Evolutionary conservation across 2,113 vertebrate genomes (phyloP), one percentile per base, ranked within the genome.

Genomic region (Pseudorectes ferrugineus): DNA sequence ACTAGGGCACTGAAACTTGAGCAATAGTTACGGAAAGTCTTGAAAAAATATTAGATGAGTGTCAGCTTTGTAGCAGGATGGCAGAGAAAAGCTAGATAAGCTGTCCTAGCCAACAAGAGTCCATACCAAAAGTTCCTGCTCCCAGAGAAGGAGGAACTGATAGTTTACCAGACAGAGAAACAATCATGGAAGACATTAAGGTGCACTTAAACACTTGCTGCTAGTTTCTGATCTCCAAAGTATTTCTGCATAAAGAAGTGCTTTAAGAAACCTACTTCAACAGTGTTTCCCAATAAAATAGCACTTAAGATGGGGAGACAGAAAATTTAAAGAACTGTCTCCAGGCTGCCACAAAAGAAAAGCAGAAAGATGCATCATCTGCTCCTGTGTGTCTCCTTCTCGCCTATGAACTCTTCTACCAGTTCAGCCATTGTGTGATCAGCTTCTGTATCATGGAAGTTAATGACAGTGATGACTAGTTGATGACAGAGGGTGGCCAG

Each of bases 361-460:
- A 65, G 31, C 21, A 63, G 38, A 57, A 75, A 57, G 20, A 31
- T 4, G 14, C 4, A 12, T 6, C 36, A n/a, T 6, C 51, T 33
- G 22, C 36, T 83, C 18, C 66, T 22, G 12, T 17, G 24, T 7
- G 19, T 49, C 42, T 68, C 36, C 31, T 19, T 61, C 40, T 35
- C 1, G 0, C 14, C 13, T 29, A 31, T 2, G 3, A 77, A 49
- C 42, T 24, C 23, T 29, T 49, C 28, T 14, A 58, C 14, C 46
- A 46, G 24, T 18, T 49, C 36, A 67, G 52, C 10, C 6, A 14
- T 6, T 25, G 43, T 12, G 38, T 2, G 12, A 67, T 16, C 36
- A 78, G 29, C 29, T 57, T 66, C 33, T 1, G 0, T 5, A 15
- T 0, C 35, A 43, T 0, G 2, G 20, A 20, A 21, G 7, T 0